These are phyloP conservation scores for Manis pentadactyla DNA, from an alignment of 2,797 vertebrate genomes.

Conservation along the genomic window DNA sequence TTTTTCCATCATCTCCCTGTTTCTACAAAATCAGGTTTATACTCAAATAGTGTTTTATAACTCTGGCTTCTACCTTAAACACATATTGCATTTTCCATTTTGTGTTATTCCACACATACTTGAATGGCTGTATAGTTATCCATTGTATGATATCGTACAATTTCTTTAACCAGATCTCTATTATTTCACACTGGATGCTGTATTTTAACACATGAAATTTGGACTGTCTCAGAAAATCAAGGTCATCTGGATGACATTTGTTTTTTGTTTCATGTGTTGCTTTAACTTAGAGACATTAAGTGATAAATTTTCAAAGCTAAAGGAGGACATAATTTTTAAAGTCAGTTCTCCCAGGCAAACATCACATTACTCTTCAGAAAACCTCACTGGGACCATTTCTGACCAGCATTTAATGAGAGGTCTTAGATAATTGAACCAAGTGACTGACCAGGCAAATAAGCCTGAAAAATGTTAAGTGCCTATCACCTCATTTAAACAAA, in stretches of 20 bases:
- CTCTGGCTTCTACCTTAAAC: background rate
- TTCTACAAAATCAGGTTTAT: background rate
- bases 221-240: constrained; percentile 1
- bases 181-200: constrained; percentile 16
- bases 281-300: constrained; percentile 3
- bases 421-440: background rate
- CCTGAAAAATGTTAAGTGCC: background rate
- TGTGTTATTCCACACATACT: background rate
- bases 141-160: background rate
- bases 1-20: background rate
- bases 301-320: background rate
- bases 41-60: background rate
- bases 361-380: background rate
- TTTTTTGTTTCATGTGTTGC: constrained; percentile 28
- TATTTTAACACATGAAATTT: constrained; percentile 10
- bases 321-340: constrained; percentile 23
- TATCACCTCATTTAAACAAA: background rate
- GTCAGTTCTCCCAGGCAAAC: background rate
- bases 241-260: background rate
- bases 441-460: background rate
- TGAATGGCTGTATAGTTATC: background rate
- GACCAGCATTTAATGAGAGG: background rate
- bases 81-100: background rate
- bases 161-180: constrained; percentile 27
- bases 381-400: background rate